Evolutionary conservation across 2,797 vertebrate species (phyloP), one percentile per base, ranked within the genome.

Genomic region (Cygnus olor): DNA sequence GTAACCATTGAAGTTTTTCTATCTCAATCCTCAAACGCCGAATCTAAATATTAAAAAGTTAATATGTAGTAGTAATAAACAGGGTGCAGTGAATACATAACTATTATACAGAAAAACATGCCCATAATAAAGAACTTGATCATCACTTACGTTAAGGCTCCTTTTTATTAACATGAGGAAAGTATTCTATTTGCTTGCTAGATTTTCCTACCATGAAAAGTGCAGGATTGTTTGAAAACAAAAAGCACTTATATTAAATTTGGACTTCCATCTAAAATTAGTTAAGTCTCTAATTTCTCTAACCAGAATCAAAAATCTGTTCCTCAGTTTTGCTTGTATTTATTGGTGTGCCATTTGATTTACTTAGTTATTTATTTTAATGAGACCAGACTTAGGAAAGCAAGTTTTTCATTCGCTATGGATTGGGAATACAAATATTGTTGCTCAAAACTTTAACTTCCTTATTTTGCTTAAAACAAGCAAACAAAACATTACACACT

Each of bases 1-100:
- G 99, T 64, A 99, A 96, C 99, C 99, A 99, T 87, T 99, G 99
- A 28, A 99, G 98, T 60, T 99, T 99, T 97, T 99, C 99, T 28
- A 99, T 99, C 97, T 99, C 99, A 72, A 99, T 99, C 95, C 99
- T 98, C 97, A 99, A 97, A 95, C 99, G 98, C 44, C 99, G 98
- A 89, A 99, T 99, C 99, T 99, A 65, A 87, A 91, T 7, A 53
- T 32, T 36, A 56, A 88, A 66, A 25, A 49, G 44, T 3, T 77
- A 72, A 87, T 24, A 44, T 45, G 92, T 56, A 93, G 45, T 10
- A 78, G 68, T 25, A 78, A 65, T 53, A 47, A 72, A 63, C 17
- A 80, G 38, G 47, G 16, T 5, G 2, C 44, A 58, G 32, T 47
- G 8, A 77, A 54, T 27, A 24, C 3, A 2, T 20, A 38, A 53